Percentiles rank a stretch among this genome's conserved stretches.
phyloP scores from a whole-genome alignment of 2,113 vertebrate genomes.

The Xiphophorus hellerii region DNA sequence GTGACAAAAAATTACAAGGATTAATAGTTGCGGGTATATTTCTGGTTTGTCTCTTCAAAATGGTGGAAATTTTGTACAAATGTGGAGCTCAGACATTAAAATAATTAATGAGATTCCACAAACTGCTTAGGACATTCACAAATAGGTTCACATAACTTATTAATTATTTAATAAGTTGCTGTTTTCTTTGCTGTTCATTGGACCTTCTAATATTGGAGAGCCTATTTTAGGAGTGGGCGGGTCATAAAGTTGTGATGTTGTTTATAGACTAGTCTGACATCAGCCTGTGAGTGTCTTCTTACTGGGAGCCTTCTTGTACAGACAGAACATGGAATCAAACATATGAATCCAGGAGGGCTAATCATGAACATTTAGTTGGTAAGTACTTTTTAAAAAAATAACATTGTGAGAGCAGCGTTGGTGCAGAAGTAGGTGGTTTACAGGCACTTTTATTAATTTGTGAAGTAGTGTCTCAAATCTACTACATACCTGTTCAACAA shows the following conservation, averaged over 20 bases:
- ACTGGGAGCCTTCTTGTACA: slow-evolving; percentile 5
- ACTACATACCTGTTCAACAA: too few species aligned
- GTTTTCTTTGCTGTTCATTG: slow-evolving; percentile 14
- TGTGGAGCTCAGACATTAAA: too few species aligned
- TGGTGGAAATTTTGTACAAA: too few species aligned
- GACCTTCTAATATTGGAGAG: slow-evolving; percentile 5
- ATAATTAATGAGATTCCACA: too few species aligned
- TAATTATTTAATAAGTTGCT: slow-evolving; percentile 12
- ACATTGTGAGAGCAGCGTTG: background rate
- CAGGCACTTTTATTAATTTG: background rate
- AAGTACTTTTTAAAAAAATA: slow-evolving; percentile 13
- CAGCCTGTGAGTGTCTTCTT: slow-evolving; percentile 43
- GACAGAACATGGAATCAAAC: slow-evolving; percentile 19
- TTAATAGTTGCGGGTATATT: background rate
- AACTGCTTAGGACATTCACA: too few species aligned
- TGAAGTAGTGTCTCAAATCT: background rate
- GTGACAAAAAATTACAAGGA: fast-evolving
- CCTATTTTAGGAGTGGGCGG: slow-evolving; percentile 44
- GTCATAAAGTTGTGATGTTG: slow-evolving; percentile 25
- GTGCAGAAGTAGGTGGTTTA: background rate
- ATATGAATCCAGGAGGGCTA: slow-evolving; percentile 12
- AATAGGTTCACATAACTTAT: background rate
- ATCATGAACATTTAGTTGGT: background rate
- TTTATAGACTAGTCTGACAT: slow-evolving; percentile 24
- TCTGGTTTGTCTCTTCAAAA: background rate